Conservation (phyloP, 2,888 invertebrate species). For the Dolomedes plantarius region DNA sequence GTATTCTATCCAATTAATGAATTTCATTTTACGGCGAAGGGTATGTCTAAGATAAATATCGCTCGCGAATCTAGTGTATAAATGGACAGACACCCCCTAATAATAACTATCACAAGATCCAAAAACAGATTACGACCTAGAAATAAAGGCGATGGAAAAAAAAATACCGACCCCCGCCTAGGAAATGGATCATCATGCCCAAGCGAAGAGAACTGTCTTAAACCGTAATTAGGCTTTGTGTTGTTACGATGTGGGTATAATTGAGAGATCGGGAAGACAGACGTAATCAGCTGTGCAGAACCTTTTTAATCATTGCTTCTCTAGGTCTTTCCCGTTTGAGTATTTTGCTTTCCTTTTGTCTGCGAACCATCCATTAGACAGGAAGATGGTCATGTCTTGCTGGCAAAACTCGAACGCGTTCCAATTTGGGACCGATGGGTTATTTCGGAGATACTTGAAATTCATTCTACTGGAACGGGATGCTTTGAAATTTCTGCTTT, state of each 20-base stretch:
- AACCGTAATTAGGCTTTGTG: constrained; percentile 59
- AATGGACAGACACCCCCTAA: no score
- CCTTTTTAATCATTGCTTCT: constrained; percentile 52
- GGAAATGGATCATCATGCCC: constrained; percentile 20
- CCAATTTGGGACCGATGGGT: background rate
- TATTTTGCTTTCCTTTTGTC: constrained; percentile 19
- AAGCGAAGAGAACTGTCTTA: constrained; percentile 28
- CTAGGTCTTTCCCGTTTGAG: background rate
- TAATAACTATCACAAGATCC: no score
- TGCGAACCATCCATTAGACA: constrained; percentile 35
- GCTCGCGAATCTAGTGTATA: no score
- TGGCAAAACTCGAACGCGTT: background rate
- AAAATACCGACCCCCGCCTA: background rate
- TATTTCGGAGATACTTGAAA: background rate
- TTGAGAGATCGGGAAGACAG: constrained; percentile 36
- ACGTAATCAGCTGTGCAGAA: constrained; percentile 63
- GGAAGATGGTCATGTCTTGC: constrained; percentile 9
- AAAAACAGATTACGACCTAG: constrained; percentile 21
- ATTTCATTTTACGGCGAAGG: no score
- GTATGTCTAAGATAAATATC: no score
- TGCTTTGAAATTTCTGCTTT: no score
- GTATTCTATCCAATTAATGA: no score
- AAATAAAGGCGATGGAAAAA: background rate
- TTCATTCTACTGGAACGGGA: background rate
- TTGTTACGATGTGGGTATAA: constrained; percentile 35